Base-by-base conservation (phyloP, 2,888 invertebrate species). In the Biston betularia region DNA sequence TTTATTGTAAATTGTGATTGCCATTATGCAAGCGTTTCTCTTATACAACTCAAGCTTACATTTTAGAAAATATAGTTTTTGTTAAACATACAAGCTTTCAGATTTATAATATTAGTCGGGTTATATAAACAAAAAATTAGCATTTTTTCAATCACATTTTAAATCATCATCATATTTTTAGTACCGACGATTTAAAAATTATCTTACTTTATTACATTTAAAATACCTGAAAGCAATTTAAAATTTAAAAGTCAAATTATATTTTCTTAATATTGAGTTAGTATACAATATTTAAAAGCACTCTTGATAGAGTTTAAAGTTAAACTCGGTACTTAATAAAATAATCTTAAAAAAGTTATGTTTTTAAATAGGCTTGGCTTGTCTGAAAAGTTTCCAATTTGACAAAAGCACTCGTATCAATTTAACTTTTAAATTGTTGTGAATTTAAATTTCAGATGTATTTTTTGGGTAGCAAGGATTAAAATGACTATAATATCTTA, bases 341-440 rank as follows among this genome's bases (percentile, higher is more conserved):
- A 33, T 50, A 34, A 34, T 50, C 12, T 8, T 50, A n/a, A 33
- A 1, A 34, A 50, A n/a, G 12, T n/a, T 1, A n/a, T 50, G 12
- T 34, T 50, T 50, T 9, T 33, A 48, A 11, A 50, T 12, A 7
- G 12, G 10, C 49, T 49, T 34, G 1, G 54, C 5, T 24, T 42
- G 55, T 42, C 33, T 55, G 55, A 15, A 55, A 42, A 55, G 42
- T 55, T 55, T 55, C 6, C 24, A 55, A 44, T 33, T 55, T 55
- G 42, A 44, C 55, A 55, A 33, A 55, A n/a, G 44, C 6, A 38
- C 38, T 38, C 38, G 38, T 38, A 6, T 9, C 38, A 15, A 15
- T 15, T 53, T 40, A 53, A 53, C 15, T 35, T 50, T 34, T n/a
- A 6, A 34, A 34, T 35, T 6, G 11, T 11, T 11, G 4, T 44